Percentiles rank a stretch among this genome's conserved stretches.
phyloP scores from a whole-genome alignment of 1,140 invertebrate species.

The Venturia canescens region DNA sequence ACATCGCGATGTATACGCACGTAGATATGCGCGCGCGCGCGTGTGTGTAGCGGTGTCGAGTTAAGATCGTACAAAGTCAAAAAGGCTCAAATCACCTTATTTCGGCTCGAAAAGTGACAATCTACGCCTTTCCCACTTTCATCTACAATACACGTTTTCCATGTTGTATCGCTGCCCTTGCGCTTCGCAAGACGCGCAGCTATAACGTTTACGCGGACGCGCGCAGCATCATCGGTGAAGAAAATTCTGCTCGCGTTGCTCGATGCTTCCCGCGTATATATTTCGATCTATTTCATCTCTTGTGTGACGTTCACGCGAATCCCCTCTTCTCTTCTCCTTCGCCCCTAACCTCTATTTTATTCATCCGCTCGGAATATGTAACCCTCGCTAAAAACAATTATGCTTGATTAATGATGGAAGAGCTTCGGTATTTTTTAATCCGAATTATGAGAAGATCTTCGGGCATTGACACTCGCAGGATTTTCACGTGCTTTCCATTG shows the following conservation, averaged over 20 bases:
- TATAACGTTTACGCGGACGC: conserved; percentile 16
- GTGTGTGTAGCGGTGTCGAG: background rate
- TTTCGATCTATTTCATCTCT: conserved; percentile 31
- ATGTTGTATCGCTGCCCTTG: background rate
- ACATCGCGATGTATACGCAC: background rate
- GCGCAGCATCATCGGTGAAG: conserved; percentile 32
- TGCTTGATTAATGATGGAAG: background rate
- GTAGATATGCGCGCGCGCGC: too few relatives aligned
- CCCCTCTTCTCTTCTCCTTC: background rate
- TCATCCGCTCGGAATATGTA: background rate
- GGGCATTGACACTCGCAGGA: background rate
- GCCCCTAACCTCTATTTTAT: background rate
- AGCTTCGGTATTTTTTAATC: background rate
- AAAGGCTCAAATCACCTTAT: background rate
- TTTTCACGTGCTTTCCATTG: too few relatives aligned
- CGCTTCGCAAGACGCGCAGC: conserved; percentile 16
- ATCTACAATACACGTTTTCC: background rate
- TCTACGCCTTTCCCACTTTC: background rate
- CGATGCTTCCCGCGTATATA: conserved; percentile 16
- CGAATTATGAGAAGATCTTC: background rate
- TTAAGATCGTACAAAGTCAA: background rate
- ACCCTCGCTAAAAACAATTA: conserved; percentile 14
- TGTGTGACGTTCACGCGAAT: background rate
- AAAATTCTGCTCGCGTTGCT: conserved; percentile 1
- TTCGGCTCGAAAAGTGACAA: background rate